Conservation (phyloP, 1,140 invertebrate species). For the Apis laboriosa region DNA sequence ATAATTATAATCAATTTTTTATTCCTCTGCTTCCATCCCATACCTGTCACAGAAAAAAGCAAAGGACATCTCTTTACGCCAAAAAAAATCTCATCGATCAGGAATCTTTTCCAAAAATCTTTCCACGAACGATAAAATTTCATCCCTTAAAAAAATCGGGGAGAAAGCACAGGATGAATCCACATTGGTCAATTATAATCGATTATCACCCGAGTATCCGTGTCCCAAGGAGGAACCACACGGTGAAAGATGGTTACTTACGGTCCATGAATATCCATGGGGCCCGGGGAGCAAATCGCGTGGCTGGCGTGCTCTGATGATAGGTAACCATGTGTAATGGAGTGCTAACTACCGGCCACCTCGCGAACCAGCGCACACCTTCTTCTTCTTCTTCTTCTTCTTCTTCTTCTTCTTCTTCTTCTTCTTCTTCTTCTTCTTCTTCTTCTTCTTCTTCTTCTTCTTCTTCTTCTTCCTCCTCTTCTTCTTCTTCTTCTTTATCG, state of each 20-base stretch:
- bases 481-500: slow-evolving; percentile 2
- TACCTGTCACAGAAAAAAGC: too few relatives aligned
- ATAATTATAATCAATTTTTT: not conserved
- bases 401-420: not conserved
- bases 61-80: too few relatives aligned
- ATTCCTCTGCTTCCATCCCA: too few relatives aligned
- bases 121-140: not conserved
- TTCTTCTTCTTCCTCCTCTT: slow-evolving; percentile 15
- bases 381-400: slow-evolving; percentile 9
- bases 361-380: slow-evolving; percentile 70
- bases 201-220: slow-evolving; percentile 48
- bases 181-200: slow-evolving; percentile 40
- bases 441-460: slow-evolving; percentile 25
- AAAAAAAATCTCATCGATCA: not conserved
- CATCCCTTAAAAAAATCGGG: not conserved
- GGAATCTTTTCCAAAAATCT: not conserved
- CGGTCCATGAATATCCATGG: slow-evolving; percentile 70
- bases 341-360: slow-evolving; percentile 76
- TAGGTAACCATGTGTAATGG: slow-evolving; percentile 77
- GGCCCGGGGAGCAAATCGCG: slow-evolving; percentile 65
- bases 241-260: slow-evolving; percentile 57
- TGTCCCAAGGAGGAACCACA: slow-evolving; percentile 21
- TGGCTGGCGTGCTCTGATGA: slow-evolving; percentile 73
- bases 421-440: not conserved
- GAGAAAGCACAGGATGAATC: not conserved